Percentiles rank a stretch among this genome's conserved stretches.
phyloP scores from a whole-genome alignment of 2,797 vertebrate species.

The Poecilia gillii region DNA sequence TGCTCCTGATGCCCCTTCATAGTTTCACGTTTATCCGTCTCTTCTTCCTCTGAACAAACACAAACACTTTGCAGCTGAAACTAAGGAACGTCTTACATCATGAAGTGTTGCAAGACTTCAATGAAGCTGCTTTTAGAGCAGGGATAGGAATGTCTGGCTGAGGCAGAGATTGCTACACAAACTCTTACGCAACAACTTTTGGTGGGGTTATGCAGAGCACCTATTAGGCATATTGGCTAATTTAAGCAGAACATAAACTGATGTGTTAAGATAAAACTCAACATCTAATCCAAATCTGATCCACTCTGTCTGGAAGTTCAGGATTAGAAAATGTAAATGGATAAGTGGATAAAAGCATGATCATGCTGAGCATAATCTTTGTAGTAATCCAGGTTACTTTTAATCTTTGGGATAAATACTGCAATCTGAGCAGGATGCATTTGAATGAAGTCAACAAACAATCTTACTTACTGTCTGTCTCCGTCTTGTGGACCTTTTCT shows the following conservation, averaged over 20 bases:
- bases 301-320: slow-evolving; percentile 7
- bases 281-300: slow-evolving; percentile 3
- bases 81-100: slow-evolving; percentile 33
- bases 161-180: slow-evolving; percentile 49
- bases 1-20: slow-evolving; percentile 21
- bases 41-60: slow-evolving; percentile 46
- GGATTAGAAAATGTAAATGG: not conserved
- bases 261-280: slow-evolving; percentile 10
- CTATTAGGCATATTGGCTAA: slow-evolving; percentile 17
- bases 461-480: slow-evolving; percentile 75
- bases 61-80: slow-evolving; percentile 18
- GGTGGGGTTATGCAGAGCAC: slow-evolving; percentile 19
- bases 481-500: slow-evolving; percentile 58
- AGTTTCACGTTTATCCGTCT: slow-evolving; percentile 38
- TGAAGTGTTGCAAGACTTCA: slow-evolving; percentile 22
- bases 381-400: slow-evolving; percentile 16
- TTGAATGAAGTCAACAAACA: not conserved
- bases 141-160: slow-evolving; percentile 32
- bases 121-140: slow-evolving; percentile 19
- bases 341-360: slow-evolving; percentile 2
- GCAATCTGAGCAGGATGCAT: not conserved
- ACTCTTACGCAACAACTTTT: slow-evolving; percentile 53
- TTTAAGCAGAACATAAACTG: slow-evolving; percentile 8
- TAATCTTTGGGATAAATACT: slow-evolving; percentile 29
- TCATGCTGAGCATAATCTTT: not conserved